A percentile compares a stretch with the other conserved stretches of the same genome.
These are phyloP conservation scores for Anas flavirostris DNA, from an alignment of 2,797 vertebrate genomes.

Conservation along the genomic window DNA sequence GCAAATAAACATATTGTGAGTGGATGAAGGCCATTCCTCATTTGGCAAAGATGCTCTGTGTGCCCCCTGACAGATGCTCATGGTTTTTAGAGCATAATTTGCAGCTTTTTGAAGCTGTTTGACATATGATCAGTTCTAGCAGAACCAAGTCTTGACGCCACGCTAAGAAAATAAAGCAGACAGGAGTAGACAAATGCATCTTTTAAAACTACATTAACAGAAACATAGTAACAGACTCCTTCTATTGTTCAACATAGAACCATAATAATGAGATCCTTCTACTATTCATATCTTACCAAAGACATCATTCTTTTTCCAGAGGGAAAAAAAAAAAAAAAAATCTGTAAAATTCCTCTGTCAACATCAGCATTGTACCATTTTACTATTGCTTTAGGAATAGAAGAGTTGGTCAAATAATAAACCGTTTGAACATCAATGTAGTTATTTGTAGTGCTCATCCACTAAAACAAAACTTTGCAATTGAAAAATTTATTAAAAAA, in stretches of 20 bases:
- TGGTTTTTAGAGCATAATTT: neutral
- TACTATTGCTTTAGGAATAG: neutral
- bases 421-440: neutral
- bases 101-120: neutral
- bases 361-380: neutral
- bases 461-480: neutral
- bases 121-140: neutral
- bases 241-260: neutral
- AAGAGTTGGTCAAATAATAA: neutral
- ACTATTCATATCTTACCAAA: neutral
- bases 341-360: neutral
- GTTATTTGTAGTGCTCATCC: neutral
- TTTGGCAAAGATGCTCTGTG: neutral
- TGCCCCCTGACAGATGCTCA: neutral
- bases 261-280: neutral
- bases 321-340: neutral
- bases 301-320: neutral
- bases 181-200: neutral
- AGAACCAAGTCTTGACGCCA: neutral
- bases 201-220: neutral
- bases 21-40: neutral
- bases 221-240: neutral
- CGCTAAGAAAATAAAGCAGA: neutral
- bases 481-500: neutral
- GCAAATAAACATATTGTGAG: neutral